Base-by-base conservation (phyloP, 2,888 invertebrate species). In the Criorhina ranunculi region DNA sequence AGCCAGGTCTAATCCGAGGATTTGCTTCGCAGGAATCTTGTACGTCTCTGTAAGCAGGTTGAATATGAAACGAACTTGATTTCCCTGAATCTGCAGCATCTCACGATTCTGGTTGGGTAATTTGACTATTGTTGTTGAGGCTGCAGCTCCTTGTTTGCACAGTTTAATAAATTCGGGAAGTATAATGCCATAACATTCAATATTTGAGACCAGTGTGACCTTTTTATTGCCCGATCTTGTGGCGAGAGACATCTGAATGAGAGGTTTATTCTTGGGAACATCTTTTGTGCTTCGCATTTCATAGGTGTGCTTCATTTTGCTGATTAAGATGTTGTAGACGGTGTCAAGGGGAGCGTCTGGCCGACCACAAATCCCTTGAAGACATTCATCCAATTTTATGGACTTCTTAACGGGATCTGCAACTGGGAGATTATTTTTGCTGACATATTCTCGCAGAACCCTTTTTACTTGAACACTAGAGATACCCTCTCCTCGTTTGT, bases 41-140 rank as follows among this genome's bases (percentile, higher is more conserved):
- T 92, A 92, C 3, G 90, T 92, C 67, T 91, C 91, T 1, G 91
- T 92, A 2, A 92, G 88, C 15, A 92, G 80, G 29, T 90, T 91
- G 72, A 90, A 89, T 11, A 92, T 88, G 49, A 92, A 92, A 9
- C 90, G 88, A 19, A 97, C 94, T 93, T 98, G 98, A 92, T 98
- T 98, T 7, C 98, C 98, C 92, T 98, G 98, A 81, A 98, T 94
- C 91, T 97, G 93, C 35, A 98, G 94, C 91, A 97, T 96, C 88
- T 95, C 95, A 51, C 92, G 92, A 88, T 94, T 94, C 89, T 96
- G 95, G 67, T 95, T 95, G 2, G 96, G 95, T 15, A 95, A 91
- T 86, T 95, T 94, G 49, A 95, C 95, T 66, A 97, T 95, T 35
- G 96, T 95, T 77, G 97, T 96, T 88, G 98, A 95, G 12, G 98